phyloP scores from a whole-genome alignment of 2,797 vertebrate species.

The Craterocephalus amniculus region DNA sequence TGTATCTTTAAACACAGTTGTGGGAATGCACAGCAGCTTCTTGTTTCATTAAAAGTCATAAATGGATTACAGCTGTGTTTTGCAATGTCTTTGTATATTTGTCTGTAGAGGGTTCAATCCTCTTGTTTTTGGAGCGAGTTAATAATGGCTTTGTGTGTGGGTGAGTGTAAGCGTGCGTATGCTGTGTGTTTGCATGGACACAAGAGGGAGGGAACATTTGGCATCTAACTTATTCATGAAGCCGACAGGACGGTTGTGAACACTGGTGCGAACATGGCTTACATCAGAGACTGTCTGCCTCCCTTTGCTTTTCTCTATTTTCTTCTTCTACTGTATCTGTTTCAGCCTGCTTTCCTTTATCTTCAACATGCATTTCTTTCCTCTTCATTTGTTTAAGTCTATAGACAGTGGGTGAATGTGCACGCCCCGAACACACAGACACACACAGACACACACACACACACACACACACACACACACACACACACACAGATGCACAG shows the following conservation, averaged over 20 bases:
- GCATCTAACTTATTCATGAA: constrained; percentile 76
- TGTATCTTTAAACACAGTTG: constrained; percentile 21
- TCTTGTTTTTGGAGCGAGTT: not conserved
- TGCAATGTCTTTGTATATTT: constrained; percentile 9
- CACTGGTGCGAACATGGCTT: constrained; percentile 69
- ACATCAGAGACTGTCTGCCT: constrained; percentile 71
- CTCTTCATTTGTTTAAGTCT: no score
- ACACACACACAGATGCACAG: no score
- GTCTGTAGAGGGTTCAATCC: not conserved
- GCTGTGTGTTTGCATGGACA: constrained; percentile 33
- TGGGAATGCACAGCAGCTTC: constrained; percentile 9
- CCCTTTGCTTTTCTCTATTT: constrained; percentile 55
- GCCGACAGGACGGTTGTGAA: constrained; percentile 71
- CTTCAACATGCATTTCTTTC: constrained; percentile 7
- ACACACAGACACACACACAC: no score
- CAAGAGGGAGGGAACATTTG: constrained; percentile 73
- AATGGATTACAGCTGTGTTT: not conserved
- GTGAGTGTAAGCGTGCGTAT: constrained; percentile 18
- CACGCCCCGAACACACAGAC: no score
- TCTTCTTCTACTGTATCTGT: constrained; percentile 46
- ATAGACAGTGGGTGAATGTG: no score
- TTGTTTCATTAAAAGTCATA: constrained; percentile 22
- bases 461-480: no score
- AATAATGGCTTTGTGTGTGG: constrained; percentile 17
- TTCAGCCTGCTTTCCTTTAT: constrained; percentile 33